Conservation (phyloP, 1,140 invertebrate species). For the Cotesia typhae region DNA sequence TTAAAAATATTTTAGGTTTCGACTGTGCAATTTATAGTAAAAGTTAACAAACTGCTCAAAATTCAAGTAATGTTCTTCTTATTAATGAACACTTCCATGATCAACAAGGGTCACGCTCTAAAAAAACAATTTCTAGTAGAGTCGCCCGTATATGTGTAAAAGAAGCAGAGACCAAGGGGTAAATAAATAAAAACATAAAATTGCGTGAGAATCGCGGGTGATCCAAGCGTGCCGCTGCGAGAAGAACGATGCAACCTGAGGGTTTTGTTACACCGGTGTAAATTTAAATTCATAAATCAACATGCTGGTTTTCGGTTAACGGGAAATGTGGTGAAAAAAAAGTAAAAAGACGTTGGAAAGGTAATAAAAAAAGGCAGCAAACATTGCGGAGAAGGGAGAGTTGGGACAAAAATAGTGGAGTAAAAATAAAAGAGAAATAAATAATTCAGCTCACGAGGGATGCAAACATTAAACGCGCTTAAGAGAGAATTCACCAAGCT, state of each 20-base stretch:
- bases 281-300: constrained; percentile 23
- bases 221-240: too few species aligned
- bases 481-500: constrained; percentile 34
- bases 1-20: too few species aligned
- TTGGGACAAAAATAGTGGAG: neutral
- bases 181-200: too few species aligned
- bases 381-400: neutral
- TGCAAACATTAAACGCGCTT: constrained; percentile 22
- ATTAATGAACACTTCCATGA: too few species aligned
- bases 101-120: too few species aligned
- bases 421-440: constrained; percentile 26
- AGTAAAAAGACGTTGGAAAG: neutral
- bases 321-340: constrained; percentile 9
- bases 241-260: neutral
- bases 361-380: constrained; percentile 2
- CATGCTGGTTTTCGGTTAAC: neutral
- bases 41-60: too few species aligned
- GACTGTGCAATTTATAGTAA: too few species aligned
- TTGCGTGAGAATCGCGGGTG: too few species aligned
- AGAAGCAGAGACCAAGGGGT: too few species aligned
- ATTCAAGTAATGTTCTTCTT: too few species aligned
- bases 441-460: constrained; percentile 17
- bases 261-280: constrained; percentile 11
- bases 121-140: too few species aligned
- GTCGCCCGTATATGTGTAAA: too few species aligned